Conservation (phyloP, 1,140 invertebrate genomes). For the Trachymyrmex cornetzi region DNA sequence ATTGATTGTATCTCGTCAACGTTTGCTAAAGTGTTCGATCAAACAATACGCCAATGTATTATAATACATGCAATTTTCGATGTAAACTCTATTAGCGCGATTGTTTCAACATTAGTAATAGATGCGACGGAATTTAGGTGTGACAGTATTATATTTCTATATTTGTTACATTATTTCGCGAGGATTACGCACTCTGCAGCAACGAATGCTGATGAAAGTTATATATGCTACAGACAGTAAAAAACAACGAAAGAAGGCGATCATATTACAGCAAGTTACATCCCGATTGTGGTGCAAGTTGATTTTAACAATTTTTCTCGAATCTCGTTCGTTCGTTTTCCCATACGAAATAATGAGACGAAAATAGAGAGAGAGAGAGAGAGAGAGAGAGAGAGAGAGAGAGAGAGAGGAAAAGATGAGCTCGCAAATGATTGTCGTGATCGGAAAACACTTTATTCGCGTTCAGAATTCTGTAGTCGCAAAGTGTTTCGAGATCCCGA, state of each 20-base stretch:
- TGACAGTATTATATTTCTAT: background rate
- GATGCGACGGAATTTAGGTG: background rate
- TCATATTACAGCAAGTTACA: background rate
- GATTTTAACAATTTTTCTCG: conserved; percentile 38
- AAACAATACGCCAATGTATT: background rate
- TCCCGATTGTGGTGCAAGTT: background rate
- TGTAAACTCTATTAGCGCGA: conserved; percentile 14
- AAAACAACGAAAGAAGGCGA: background rate
- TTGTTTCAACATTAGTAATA: background rate
- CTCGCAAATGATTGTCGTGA: conserved; percentile 35
- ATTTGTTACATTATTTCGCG: background rate
- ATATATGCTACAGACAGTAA: background rate
- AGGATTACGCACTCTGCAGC: background rate
- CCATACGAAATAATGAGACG: background rate
- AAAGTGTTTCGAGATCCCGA: background rate
- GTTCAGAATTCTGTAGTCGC: background rate
- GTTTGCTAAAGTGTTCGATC: conserved; percentile 35
- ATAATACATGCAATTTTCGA: conserved; percentile 36
- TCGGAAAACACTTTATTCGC: conserved; percentile 50
- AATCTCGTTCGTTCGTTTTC: background rate
- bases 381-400: background rate
- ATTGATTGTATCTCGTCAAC: conserved; percentile 36
- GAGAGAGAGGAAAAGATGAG: background rate
- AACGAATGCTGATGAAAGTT: background rate
- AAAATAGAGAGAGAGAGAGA: background rate